Evolutionary conservation across 2,888 invertebrate genomes (phyloP).

Genomic region (Vesta saturnalis): DNA sequence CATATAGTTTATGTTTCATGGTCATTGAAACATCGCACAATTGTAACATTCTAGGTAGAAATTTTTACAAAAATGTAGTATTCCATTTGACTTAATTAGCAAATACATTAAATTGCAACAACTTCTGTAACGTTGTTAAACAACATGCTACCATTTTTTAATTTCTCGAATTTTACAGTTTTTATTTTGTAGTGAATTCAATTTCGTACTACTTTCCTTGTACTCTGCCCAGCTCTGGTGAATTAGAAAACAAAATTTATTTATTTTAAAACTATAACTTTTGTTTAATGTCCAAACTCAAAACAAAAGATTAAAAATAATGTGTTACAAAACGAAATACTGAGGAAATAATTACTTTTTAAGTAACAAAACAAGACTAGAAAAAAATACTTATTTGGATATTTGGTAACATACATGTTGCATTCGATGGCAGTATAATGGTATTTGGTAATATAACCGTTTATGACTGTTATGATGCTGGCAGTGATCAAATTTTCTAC

Average conservation of each 20-base stretch:
- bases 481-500: conserved; percentile 45
- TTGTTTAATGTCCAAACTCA: not conserved
- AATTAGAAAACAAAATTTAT: conserved; percentile 5
- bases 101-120: conserved; percentile 15
- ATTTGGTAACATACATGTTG: conserved; percentile 38
- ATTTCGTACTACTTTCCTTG: conserved; percentile 9
- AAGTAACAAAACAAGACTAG: conserved; percentile 39
- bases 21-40: conserved; percentile 15
- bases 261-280: not conserved
- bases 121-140: conserved; percentile 2
- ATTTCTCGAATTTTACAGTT: not conserved
- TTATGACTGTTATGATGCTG: conserved; percentile 32
- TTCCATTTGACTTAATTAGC: conserved; percentile 15
- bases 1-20: conserved; percentile 14
- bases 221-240: conserved; percentile 15
- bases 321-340: conserved; percentile 18
- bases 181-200: not conserved
- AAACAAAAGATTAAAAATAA: not conserved
- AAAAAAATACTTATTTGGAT: conserved; percentile 35
- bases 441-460: conserved; percentile 16
- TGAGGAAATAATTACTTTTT: conserved; percentile 33
- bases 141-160: conserved; percentile 10
- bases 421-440: conserved; percentile 32
- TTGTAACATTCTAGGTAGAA: conserved; percentile 15
- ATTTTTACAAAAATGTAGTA: conserved; percentile 15